Evolutionary conservation across 2,113 vertebrate species (phyloP), one percentile per base, ranked within the genome.

Genomic region (Condylura cristata): DNA sequence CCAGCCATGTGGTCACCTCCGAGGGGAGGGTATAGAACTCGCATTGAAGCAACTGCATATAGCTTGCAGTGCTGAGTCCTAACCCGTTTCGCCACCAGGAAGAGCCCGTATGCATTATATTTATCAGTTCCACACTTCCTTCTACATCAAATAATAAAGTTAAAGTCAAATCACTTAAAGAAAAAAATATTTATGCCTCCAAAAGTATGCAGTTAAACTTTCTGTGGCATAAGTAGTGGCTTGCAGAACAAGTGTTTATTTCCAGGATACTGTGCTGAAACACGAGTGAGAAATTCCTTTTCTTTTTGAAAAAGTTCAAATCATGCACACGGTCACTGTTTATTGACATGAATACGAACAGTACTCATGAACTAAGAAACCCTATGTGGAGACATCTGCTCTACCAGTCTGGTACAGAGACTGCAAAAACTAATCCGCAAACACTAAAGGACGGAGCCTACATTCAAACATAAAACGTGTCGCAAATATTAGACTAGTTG

Each of bases 81-180:
- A n/a, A n/a, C n/a, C n/a, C n/a, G n/a, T n/a, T n/a, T n/a, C n/a
- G n/a, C n/a, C n/a, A n/a, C n/a, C n/a, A n/a, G n/a, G n/a, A n/a
- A n/a, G n/a, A n/a, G n/a, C n/a, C n/a, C n/a, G n/a, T n/a, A n/a
- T n/a, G n/a, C 65, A 83, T 86, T 74, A 68, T 78, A 78, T 86
- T 91, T 51, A 86, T 39, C 63, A 41, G 32, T 30, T 80, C 80
- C 70, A 68, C 76, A 83, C 34, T 80, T 91, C 63, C 56, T 86
- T 74, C 82, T 85, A 86, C 16, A 65, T 61, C 32, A 18, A 18
- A 63, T 61, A 86, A 56, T 66, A 82, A 41, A n/a, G n/a, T n/a
- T 61, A 71, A 56, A 66, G 32, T 63, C 58, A 66, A 95, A 74
- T 78, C 85, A 88, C 61, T 92, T 48, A 44, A 90, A 89, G 6